Evolutionary conservation across 2,797 vertebrate genomes (phyloP).

Genomic region (Mormyrus hasselquistii): DNA sequence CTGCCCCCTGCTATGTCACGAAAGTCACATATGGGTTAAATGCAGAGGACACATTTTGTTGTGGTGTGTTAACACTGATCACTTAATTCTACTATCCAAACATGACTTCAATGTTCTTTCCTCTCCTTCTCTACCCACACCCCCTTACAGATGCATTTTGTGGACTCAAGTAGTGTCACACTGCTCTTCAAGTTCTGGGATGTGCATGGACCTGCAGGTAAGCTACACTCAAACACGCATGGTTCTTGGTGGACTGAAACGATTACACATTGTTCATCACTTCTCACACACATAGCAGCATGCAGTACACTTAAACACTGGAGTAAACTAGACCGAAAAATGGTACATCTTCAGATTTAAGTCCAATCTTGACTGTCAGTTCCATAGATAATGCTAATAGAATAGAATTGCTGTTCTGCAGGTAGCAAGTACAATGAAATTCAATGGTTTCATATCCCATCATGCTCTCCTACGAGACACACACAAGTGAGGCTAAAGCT

Average conservation of each 20-base stretch:
- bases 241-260: not conserved
- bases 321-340: not conserved
- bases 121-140: not conserved
- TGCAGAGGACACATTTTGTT: too few relatives aligned
- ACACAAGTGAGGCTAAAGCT: not conserved
- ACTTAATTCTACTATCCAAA: not conserved
- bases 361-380: not conserved
- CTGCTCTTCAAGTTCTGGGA: constrained; percentile 91
- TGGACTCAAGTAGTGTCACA: constrained; percentile 67
- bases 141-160: constrained; percentile 78
- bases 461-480: not conserved
- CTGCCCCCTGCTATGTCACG: too few relatives aligned
- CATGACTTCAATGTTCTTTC: not conserved
- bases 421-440: not conserved
- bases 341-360: not conserved
- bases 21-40: too few relatives aligned
- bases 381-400: not conserved
- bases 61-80: too few relatives aligned
- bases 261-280: not conserved
- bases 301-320: not conserved
- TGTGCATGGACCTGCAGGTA: constrained; percentile 77
- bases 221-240: not conserved
- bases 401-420: not conserved
- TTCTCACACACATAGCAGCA: not conserved
- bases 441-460: not conserved